Evolutionary conservation across 2,113 vertebrate genomes (phyloP).

Genomic region (Proterorhinus semilunaris): DNA sequence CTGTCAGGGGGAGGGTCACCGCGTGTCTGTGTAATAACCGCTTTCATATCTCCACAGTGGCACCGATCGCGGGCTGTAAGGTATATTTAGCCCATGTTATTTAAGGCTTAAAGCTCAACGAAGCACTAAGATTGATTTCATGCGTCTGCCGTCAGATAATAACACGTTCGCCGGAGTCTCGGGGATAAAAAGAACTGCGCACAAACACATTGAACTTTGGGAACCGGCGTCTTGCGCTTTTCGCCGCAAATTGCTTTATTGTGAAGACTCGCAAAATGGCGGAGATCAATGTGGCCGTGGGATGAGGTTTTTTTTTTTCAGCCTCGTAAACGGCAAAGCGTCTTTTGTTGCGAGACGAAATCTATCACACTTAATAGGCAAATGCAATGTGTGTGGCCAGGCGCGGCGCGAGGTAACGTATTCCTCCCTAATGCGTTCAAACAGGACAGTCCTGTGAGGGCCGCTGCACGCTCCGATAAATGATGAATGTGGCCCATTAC

Average conservation of each 20-base stretch:
- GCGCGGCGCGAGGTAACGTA: slow-evolving; percentile 53
- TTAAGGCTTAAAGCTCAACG: slow-evolving; percentile 60
- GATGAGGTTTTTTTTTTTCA: slow-evolving; percentile 28
- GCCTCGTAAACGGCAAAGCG: slow-evolving; percentile 56
- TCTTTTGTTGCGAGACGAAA: slow-evolving; percentile 59
- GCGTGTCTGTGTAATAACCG: slow-evolving; percentile 56
- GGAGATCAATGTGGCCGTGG: slow-evolving; percentile 54
- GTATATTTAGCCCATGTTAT: slow-evolving; percentile 58
- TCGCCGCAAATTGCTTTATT: slow-evolving; percentile 15
- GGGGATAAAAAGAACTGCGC: slow-evolving; percentile 18
- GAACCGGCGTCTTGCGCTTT: slow-evolving; percentile 15
- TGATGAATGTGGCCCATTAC: slow-evolving; percentile 64
- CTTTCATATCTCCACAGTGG: slow-evolving; percentile 51
- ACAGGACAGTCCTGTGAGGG: slow-evolving; percentile 39
- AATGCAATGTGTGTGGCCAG: slow-evolving; percentile 62
- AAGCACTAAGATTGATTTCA: slow-evolving; percentile 58
- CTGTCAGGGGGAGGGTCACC: slow-evolving; percentile 42
- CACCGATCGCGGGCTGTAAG: slow-evolving; percentile 39
- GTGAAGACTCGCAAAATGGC: slow-evolving; percentile 13
- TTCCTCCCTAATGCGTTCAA: slow-evolving; percentile 61
- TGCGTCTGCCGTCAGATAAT: slow-evolving; percentile 51
- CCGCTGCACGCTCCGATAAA: slow-evolving; percentile 51
- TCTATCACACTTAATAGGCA: slow-evolving; percentile 69
- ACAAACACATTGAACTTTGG: slow-evolving; percentile 33
- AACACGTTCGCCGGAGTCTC: slow-evolving; percentile 35